These are phyloP conservation scores for Phalanger gymnotis DNA, from an alignment of 2,797 vertebrate genomes.

Conservation along the genomic window DNA sequence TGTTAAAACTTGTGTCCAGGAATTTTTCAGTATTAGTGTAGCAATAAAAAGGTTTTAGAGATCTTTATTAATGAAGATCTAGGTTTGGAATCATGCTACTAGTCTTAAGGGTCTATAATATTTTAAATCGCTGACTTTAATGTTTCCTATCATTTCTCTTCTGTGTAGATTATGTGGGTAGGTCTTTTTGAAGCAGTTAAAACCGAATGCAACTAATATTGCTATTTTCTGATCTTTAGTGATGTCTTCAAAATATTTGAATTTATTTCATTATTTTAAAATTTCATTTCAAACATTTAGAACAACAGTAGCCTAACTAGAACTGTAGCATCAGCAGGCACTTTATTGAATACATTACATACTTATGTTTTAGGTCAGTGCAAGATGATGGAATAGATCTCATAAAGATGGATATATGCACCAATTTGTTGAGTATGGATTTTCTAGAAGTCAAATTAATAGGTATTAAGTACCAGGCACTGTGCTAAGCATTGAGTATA, in stretches of 20 bases:
- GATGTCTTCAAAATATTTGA: background rate
- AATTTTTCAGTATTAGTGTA: background rate
- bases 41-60: background rate
- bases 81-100: background rate
- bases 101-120: background rate
- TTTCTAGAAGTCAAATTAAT: background rate
- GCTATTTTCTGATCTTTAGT: background rate
- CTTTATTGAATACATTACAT: background rate
- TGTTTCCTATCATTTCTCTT: background rate
- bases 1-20: background rate
- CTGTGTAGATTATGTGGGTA: background rate
- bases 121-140: background rate
- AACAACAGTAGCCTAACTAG: background rate
- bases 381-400: background rate
- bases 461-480: background rate
- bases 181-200: background rate
- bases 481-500: background rate
- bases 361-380: background rate
- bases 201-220: background rate
- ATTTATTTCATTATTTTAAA: background rate
- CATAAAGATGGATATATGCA: background rate
- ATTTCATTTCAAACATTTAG: background rate
- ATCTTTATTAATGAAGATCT: background rate
- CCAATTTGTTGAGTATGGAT: background rate
- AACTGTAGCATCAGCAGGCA: background rate